Conservation (phyloP, 2,113 vertebrate species). For the Cyanistes caeruleus region DNA sequence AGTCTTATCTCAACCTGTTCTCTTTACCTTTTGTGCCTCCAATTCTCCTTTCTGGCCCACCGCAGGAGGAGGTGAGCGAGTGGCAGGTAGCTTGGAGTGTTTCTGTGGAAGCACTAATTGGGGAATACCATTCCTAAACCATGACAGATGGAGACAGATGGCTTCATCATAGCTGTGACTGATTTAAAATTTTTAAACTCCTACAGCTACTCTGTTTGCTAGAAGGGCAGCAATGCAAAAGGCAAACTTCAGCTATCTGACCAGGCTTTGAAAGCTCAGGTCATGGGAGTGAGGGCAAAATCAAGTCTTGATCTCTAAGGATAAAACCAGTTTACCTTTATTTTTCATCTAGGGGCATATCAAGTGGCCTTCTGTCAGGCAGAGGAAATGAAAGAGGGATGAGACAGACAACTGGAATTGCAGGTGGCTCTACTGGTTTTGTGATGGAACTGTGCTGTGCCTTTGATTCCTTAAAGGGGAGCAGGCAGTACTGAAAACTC, state of each 20-base stretch:
- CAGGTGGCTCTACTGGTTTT: conserved; percentile 61
- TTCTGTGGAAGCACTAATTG: background rate
- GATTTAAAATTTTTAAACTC: background rate
- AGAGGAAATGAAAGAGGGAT: conserved; percentile 74
- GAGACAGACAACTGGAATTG: conserved; percentile 49
- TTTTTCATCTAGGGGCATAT: conserved; percentile 39
- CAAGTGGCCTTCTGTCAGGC: conserved; percentile 43
- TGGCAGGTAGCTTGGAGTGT: accelerated
- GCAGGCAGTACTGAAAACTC: background rate
- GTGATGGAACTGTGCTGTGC: background rate
- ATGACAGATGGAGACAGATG: background rate
- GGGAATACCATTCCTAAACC: background rate
- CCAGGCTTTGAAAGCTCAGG: background rate
- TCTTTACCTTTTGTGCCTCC: background rate
- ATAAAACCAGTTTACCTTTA: background rate
- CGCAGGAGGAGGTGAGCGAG: background rate
- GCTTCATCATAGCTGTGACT: background rate
- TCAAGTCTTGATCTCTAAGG: conserved; percentile 2
- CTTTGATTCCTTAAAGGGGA: conserved; percentile 27
- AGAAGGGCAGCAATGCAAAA: background rate
- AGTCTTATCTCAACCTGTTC: background rate
- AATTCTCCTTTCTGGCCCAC: background rate
- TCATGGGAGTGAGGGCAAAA: background rate
- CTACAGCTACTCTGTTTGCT: background rate
- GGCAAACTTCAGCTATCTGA: background rate